Evolutionary conservation across 2,888 invertebrate genomes (phyloP), one percentile per base, ranked within the genome.

Genomic region (Baronia brevicornis): DNA sequence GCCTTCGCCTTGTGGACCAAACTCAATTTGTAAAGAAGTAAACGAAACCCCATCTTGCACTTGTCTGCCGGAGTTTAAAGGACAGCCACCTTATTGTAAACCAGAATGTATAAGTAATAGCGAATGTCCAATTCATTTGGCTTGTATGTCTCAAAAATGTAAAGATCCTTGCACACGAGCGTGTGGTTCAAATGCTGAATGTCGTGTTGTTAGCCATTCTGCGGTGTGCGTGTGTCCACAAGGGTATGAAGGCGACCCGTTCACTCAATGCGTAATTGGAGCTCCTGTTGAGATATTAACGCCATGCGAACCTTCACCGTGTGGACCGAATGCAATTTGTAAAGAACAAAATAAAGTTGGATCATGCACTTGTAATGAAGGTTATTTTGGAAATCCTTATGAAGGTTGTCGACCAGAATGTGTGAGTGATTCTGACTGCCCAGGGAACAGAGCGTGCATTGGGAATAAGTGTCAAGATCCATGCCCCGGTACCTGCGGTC

Each of bases 1-100:
- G 46, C 92, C 93, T 24, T 90, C 91, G 28, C 94, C 93, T 0
- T 94, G 94, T 61, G 94, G 94, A 7, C 89, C 92, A 0, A 91
- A 91, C 57, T 87, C 93, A 1, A 87, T 91, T 58, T 94, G 93
- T 53, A 86, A 87, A 58, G 86, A 89, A 39, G 68, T 87, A 7
- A 89, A 90, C 40, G 89, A 88, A 38, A 86, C 86, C 17, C 91
- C 92, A 1, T 90, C 92, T 1, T 94, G 94, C 55, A 89, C 89
- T 11, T 94, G 94, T 54, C 69, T 90, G 38, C 86, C 89, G 20
- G 88, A 88, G 51, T 91, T 87, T 50, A 85, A 84, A 36, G 92
- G 93, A 28, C 80, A 88, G 33, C 92, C 94, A 23, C 93, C 93
- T 1, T 90, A 91, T 50, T 94, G 93, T 52, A 86, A 89, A 44